These are phyloP conservation scores for Darevskia mixta DNA, from an alignment of 2,797 vertebrate genomes.

Conservation along the genomic window DNA sequence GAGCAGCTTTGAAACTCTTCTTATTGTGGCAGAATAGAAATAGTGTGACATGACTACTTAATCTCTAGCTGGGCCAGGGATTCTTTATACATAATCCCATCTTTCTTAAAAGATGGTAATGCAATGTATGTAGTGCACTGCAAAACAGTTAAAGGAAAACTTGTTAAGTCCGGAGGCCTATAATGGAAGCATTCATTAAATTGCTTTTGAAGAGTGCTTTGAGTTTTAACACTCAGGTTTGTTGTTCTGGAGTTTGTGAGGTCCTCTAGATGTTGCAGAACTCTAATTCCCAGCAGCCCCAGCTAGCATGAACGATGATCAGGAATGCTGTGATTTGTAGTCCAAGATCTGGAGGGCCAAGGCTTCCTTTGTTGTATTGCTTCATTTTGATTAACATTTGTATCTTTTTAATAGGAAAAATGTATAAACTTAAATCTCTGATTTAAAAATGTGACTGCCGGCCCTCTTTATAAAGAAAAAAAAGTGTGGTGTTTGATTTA, in stretches of 20 bases:
- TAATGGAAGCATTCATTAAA: background rate
- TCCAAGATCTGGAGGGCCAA: too few relatives aligned
- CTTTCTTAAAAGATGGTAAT: constrained; percentile 51
- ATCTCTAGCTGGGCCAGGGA: constrained; percentile 60
- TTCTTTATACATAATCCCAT: constrained; percentile 63
- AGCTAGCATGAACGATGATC: too few relatives aligned
- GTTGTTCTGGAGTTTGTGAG: background rate
- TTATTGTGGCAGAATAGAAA: constrained; percentile 60
- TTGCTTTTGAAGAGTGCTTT: constrained; percentile 13
- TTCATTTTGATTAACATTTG: background rate
- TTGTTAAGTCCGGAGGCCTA: background rate
- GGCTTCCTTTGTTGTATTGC: background rate
- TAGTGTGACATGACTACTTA: constrained; percentile 65
- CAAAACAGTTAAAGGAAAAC: constrained; percentile 10
- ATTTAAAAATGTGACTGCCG: background rate
- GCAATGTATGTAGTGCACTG: background rate
- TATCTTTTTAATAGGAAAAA: background rate
- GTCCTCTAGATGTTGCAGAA: background rate
- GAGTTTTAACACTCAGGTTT: background rate
- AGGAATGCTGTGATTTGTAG: too few relatives aligned
- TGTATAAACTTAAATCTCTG: background rate
- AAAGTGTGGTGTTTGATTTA: background rate
- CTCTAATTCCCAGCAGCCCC: too few relatives aligned
- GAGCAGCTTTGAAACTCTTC: constrained; percentile 67
- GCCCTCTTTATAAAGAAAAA: background rate